phyloP scores from a whole-genome alignment of 2,888 invertebrate species.

The Nesidiocoris tenuis region DNA sequence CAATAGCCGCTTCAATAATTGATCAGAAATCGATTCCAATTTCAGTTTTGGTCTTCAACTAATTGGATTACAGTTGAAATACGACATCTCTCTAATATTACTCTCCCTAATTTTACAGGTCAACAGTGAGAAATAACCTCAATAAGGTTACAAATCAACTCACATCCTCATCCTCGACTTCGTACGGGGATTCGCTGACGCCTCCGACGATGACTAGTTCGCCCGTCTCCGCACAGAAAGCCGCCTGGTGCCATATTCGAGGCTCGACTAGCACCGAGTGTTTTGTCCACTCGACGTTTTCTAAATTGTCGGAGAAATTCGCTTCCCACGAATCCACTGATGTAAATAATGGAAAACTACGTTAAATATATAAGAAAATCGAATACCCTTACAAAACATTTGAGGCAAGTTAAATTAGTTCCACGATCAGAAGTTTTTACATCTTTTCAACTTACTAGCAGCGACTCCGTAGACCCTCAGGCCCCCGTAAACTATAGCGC shows the following conservation, averaged over 20 bases:
- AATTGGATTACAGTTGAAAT: no score
- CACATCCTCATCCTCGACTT: conserved; percentile 37
- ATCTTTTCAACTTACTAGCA: conserved; percentile 48
- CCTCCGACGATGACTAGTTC: conserved; percentile 49
- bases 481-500: conserved; percentile 52
- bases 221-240: conserved; percentile 33
- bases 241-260: conserved; percentile 48
- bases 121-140: no score
- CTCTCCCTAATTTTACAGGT: no score
- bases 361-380: background rate
- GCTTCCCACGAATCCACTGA: conserved; percentile 48
- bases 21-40: no score
- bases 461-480: conserved; percentile 50
- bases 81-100: no score
- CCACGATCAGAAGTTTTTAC: no score
- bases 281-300: conserved; percentile 30
- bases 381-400: background rate
- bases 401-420: no score
- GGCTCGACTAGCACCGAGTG: conserved; percentile 30
- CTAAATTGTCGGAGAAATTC: conserved; percentile 7
- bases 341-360: background rate
- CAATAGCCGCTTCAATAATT: no score
- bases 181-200: conserved; percentile 45
- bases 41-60: no score
- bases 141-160: no score